Percentiles rank a stretch among this genome's conserved stretches.
Conservation (phyloP, 1,140 invertebrate genomes). For the Cyphomyrmex costatus region DNA sequence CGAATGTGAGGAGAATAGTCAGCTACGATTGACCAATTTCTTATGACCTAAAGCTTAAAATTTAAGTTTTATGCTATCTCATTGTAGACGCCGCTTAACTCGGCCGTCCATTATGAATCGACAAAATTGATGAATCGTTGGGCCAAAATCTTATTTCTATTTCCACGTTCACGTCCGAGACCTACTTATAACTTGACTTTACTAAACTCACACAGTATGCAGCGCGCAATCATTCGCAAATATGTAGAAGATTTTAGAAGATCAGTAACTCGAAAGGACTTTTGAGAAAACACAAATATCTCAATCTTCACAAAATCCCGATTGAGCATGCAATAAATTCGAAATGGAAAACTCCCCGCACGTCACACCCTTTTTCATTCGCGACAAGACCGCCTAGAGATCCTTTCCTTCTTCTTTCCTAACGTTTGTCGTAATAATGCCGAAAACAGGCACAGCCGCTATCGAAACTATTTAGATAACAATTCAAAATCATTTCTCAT, state of each 20-base stretch:
- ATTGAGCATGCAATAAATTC: neutral
- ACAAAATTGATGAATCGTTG: neutral
- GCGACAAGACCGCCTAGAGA: conserved; percentile 53
- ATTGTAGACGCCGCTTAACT: neutral
- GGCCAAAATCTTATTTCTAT: neutral
- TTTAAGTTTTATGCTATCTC: too few species aligned
- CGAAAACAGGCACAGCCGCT: neutral
- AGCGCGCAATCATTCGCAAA: neutral
- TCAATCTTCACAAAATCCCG: neutral
- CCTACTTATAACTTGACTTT: neutral
- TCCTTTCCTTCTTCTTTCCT: conserved; percentile 55
- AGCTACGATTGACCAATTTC: too few species aligned
- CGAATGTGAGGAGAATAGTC: too few species aligned
- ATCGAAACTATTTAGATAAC: neutral
- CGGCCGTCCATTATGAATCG: neutral
- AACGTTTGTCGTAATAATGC: conserved; percentile 29
- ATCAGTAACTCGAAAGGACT: neutral
- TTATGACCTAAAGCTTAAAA: too few species aligned
- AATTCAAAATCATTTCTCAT: conserved; percentile 19
- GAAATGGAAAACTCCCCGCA: conserved; percentile 60
- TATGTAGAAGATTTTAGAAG: too few species aligned
- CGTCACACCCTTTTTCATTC: conserved; percentile 19
- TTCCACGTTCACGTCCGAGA: neutral
- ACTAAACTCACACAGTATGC: neutral
- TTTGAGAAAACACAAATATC: neutral